Percentiles rank a stretch among this genome's conserved stretches.
These are phyloP conservation scores for Chlorops oryzae DNA, from an alignment of 1,140 invertebrate genomes.

Conservation along the genomic window DNA sequence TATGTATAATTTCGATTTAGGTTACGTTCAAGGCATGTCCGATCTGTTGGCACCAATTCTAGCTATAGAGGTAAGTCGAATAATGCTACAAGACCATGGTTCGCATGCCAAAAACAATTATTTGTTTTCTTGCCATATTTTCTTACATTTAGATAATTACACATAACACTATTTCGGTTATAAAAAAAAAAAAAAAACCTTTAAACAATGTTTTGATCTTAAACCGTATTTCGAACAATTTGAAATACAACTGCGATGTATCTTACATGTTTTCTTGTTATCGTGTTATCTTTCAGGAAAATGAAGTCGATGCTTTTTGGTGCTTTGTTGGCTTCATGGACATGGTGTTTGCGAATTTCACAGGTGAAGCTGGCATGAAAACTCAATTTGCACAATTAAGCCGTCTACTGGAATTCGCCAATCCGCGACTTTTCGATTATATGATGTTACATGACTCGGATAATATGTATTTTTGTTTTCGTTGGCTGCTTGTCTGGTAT, in stretches of 20 bases:
- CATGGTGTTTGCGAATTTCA: constrained; percentile 92
- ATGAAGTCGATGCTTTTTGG: constrained; percentile 88
- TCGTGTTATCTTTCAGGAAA: constrained; percentile 27
- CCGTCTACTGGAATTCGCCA: constrained; percentile 70
- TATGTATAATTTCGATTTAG: constrained; percentile 99
- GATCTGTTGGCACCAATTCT: constrained; percentile 92
- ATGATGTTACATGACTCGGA: constrained; percentile 86
- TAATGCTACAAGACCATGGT: no score
- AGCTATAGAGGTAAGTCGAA: constrained; percentile 54
- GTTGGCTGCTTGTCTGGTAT: constrained; percentile 80
- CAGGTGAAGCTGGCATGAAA: constrained; percentile 96
- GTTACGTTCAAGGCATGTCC: constrained; percentile 95
- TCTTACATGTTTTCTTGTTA: no score
- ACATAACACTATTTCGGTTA: no score
- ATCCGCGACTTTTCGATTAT: constrained; percentile 80
- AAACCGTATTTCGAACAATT: no score
- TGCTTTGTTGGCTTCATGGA: constrained; percentile 99
- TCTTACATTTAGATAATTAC: no score
- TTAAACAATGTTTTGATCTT: no score
- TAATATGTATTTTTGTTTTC: constrained; percentile 99
- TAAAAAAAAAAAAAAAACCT: no score
- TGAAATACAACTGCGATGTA: no score
- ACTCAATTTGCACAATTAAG: constrained; percentile 81
- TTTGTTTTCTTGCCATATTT: no score
- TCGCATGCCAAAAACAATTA: no score